A percentile compares a stretch with the other conserved stretches of the same genome.
These are phyloP conservation scores for Melanocharis versteri DNA, from an alignment of 2,113 vertebrate species.

Conservation along the genomic window DNA sequence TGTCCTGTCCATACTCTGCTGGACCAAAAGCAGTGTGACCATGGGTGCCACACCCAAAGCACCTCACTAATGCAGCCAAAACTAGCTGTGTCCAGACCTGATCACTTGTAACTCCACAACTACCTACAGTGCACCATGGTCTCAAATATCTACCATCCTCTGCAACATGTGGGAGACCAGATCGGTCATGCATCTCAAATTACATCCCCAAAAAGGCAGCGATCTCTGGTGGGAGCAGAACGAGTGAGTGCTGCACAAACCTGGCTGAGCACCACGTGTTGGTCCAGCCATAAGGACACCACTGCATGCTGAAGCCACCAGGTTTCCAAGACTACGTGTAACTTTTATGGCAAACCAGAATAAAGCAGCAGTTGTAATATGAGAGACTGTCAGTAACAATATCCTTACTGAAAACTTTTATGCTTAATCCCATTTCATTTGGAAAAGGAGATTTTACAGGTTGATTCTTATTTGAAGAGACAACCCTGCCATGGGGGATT, in stretches of 20 bases:
- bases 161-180: not conserved
- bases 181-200: not conserved
- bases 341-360: not conserved
- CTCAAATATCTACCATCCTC: not conserved
- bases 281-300: not conserved
- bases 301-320: not conserved
- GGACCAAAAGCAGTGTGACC: not conserved
- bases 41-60: not conserved
- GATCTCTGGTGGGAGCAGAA: not conserved
- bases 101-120: not conserved
- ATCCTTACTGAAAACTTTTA: not conserved
- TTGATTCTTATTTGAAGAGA: conserved; percentile 36
- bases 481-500: not conserved
- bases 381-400: not conserved
- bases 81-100: not conserved
- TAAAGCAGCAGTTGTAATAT: not conserved
- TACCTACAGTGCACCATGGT: not conserved
- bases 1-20: not conserved
- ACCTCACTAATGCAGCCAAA: not conserved
- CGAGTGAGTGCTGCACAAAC: not conserved
- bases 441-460: not conserved
- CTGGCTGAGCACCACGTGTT: not conserved
- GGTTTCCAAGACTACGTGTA: not conserved
- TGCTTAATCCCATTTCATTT: conserved; percentile 3
- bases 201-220: not conserved